phyloP scores from a whole-genome alignment of 2,797 vertebrate species.

The Danio tinwini region DNA sequence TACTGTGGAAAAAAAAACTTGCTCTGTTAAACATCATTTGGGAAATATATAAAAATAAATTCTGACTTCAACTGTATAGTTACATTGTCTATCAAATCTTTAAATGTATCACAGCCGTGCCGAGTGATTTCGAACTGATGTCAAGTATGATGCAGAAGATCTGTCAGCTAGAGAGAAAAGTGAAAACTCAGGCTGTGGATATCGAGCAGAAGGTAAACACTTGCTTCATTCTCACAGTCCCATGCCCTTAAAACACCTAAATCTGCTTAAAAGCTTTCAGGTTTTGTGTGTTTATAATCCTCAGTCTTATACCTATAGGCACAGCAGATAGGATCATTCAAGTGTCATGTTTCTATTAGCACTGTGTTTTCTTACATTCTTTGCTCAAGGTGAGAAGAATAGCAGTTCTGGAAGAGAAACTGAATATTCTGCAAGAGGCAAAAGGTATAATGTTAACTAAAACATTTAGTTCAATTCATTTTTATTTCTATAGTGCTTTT shows the following conservation, averaged over 20 bases:
- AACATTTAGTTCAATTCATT: no score
- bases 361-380: neutral
- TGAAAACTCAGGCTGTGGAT: slow-evolving; percentile 78
- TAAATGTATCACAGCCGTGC: slow-evolving; percentile 65
- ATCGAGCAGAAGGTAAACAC: slow-evolving; percentile 71
- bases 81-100: neutral
- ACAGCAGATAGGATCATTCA: neutral
- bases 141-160: slow-evolving; percentile 79
- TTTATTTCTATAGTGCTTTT: no score
- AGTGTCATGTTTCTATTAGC: neutral
- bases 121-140: slow-evolving; percentile 72
- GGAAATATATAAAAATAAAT: neutral
- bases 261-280: neutral
- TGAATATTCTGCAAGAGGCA: slow-evolving; percentile 70
- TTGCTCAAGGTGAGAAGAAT: slow-evolving; percentile 81
- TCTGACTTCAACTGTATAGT: neutral
- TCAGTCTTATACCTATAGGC: neutral
- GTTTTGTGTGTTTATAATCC: neutral
- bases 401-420: slow-evolving; percentile 77
- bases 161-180: slow-evolving; percentile 76
- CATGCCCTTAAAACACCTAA: neutral
- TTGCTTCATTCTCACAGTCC: neutral
- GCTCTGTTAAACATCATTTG: no score
- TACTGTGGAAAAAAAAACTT: no score
- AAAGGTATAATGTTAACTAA: slow-evolving; percentile 67